phyloP scores from a whole-genome alignment of 2,888 invertebrate genomes.

The Epinotia demarniana region DNA sequence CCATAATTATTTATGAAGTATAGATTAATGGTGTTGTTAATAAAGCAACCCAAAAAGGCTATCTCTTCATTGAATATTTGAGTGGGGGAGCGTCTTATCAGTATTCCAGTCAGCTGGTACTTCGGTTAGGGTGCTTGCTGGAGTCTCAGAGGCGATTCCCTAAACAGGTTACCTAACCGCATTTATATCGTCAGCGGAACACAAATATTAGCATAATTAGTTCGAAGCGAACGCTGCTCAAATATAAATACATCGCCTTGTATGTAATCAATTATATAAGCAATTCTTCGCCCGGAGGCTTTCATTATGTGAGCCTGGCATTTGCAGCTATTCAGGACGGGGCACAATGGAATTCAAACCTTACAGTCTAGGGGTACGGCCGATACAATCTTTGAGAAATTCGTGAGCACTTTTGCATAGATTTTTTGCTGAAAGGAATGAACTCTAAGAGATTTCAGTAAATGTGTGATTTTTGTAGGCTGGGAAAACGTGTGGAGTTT shows the following conservation, averaged over 20 bases:
- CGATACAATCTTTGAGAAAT: constrained; percentile 41
- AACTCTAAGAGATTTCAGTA: constrained; percentile 43
- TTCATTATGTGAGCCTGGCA: constrained; percentile 39
- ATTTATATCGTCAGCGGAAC: constrained; percentile 75
- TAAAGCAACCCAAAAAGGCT: constrained; percentile 63
- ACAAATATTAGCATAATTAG: constrained; percentile 80
- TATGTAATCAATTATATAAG: constrained; percentile 56
- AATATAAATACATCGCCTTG: constrained; percentile 60
- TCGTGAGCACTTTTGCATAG: constrained; percentile 38
- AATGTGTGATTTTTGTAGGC: constrained; percentile 44
- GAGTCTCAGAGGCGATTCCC: constrained; percentile 75
- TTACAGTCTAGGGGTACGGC: constrained; percentile 36
- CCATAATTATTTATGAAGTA: constrained; percentile 47
- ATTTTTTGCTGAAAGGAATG: constrained; percentile 43
- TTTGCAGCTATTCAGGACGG: constrained; percentile 42
- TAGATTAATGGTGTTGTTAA: constrained; percentile 62
- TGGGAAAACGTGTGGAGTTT: constrained; percentile 28
- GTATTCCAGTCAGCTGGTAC: constrained; percentile 77
- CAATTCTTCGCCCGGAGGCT: constrained; percentile 50
- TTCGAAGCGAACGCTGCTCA: constrained; percentile 62
- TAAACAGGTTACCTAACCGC: constrained; percentile 80
- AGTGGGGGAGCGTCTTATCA: constrained; percentile 62
- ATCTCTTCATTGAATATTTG: constrained; percentile 72
- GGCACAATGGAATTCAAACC: constrained; percentile 42
- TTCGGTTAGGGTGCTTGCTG: constrained; percentile 72